phyloP scores from a whole-genome alignment of 2,888 invertebrate species.

The Pollenia griseotomentosa region DNA sequence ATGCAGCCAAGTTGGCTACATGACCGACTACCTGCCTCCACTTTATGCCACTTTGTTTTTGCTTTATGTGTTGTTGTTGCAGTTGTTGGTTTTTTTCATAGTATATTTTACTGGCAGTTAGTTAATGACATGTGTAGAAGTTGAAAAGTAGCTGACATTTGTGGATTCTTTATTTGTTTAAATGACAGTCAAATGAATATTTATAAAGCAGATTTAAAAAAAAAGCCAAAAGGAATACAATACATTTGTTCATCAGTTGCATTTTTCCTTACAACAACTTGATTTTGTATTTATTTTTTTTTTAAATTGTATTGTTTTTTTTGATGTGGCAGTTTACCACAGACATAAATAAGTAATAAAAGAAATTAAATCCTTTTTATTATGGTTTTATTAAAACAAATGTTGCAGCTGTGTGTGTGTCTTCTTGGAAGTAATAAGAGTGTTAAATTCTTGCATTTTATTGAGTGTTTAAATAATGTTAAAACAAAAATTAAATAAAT shows the following conservation, averaged over 20 bases:
- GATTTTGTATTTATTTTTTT: constrained; percentile 22
- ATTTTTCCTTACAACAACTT: constrained; percentile 9
- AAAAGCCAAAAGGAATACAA: constrained; percentile 33
- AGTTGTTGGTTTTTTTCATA: constrained; percentile 18
- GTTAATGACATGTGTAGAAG: constrained; percentile 75
- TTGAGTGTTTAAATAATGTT: constrained; percentile 62
- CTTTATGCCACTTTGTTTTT: not conserved
- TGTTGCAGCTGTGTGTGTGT: constrained; percentile 18
- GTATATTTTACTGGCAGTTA: constrained; percentile 55
- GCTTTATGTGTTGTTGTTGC: not conserved
- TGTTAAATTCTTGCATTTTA: constrained; percentile 73
- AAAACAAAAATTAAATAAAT: not conserved
- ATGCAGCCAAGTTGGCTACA: constrained; percentile 69
- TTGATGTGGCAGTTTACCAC: constrained; percentile 44
- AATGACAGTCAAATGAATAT: constrained; percentile 74
- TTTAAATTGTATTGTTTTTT: constrained; percentile 20
- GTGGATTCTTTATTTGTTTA: constrained; percentile 74
- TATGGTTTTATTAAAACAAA: constrained; percentile 66
- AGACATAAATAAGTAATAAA: constrained; percentile 60
- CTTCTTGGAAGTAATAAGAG: constrained; percentile 61
- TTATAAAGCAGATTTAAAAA: constrained; percentile 68
- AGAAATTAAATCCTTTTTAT: constrained; percentile 69
- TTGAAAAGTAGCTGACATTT: constrained; percentile 75
- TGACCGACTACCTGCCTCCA: constrained; percentile 58
- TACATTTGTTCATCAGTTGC: not conserved